Evolutionary conservation across 1,140 invertebrate genomes (phyloP).

Genomic region (Leptinotarsa undecemlineata): DNA sequence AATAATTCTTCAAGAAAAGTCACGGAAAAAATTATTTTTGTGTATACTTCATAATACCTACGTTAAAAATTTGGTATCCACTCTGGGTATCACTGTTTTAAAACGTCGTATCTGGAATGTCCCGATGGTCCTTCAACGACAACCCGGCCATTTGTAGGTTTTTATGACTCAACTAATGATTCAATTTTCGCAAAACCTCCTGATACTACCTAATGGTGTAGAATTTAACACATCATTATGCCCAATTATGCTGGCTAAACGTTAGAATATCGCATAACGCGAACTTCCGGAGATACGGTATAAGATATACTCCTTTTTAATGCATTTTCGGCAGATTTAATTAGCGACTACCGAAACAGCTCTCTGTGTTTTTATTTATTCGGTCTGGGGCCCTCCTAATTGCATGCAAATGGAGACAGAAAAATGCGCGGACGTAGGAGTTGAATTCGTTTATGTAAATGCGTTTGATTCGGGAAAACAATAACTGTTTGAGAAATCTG

Average conservation of each 20-base stretch:
- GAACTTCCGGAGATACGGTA: background rate
- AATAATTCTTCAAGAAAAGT: too few relatives aligned
- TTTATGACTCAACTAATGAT: constrained; percentile 9
- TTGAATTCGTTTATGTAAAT: background rate
- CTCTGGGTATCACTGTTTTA: too few relatives aligned
- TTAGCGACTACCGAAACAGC: background rate
- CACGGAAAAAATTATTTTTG: too few relatives aligned
- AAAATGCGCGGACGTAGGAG: background rate
- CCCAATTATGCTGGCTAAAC: constrained; percentile 11
- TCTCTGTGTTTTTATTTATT: constrained; percentile 12
- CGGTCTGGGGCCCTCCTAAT: background rate
- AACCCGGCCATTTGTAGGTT: background rate
- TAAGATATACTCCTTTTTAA: background rate
- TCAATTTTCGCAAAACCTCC: constrained; percentile 8
- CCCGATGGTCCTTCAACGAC: too few relatives aligned
- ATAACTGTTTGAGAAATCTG: too few relatives aligned
- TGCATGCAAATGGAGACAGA: constrained; percentile 4
- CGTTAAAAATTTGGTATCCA: too few relatives aligned
- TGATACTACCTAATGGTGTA: constrained; percentile 4
- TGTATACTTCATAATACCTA: too few relatives aligned
- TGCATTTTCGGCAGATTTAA: constrained; percentile 13
- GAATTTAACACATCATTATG: constrained; percentile 13
- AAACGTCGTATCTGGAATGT: too few relatives aligned
- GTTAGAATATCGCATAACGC: background rate
- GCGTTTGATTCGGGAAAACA: background rate